Evolutionary conservation across 2,888 invertebrate species (phyloP).

Genomic region (Anthophora plumipes): DNA sequence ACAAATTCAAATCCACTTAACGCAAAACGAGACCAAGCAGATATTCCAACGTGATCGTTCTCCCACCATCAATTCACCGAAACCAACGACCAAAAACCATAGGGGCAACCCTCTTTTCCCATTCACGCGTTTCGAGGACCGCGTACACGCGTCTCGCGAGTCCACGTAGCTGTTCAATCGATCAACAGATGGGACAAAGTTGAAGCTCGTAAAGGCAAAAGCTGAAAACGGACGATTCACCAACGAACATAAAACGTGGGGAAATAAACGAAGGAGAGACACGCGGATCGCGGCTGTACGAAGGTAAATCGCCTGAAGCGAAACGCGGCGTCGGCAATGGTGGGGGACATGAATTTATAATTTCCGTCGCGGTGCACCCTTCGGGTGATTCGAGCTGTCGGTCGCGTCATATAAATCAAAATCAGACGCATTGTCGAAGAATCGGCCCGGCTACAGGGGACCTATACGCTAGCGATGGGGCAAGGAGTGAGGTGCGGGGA

Average conservation of each 20-base stretch:
- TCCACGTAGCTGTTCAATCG: conserved; percentile 11
- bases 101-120: neutral
- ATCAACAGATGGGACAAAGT: conserved; percentile 36
- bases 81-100: neutral
- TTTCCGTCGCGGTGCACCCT: conserved; percentile 76
- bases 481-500: conserved; percentile 19
- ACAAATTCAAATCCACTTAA: neutral
- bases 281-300: conserved; percentile 48
- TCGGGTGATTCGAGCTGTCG: conserved; percentile 78
- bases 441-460: conserved; percentile 39
- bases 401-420: conserved; percentile 84
- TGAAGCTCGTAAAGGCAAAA: neutral
- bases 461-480: conserved; percentile 18
- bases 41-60: neutral
- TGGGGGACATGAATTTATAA: conserved; percentile 83
- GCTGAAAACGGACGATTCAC: conserved; percentile 26
- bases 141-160: neutral
- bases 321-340: conserved; percentile 55
- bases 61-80: neutral
- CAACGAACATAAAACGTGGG: neutral
- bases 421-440: conserved; percentile 81
- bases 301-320: conserved; percentile 76
- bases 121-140: neutral
- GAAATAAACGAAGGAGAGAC: conserved; percentile 50
- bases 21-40: conserved; percentile 16